These are phyloP conservation scores for Paedocypris micromegethes DNA, from an alignment of 2,797 vertebrate genomes.

Conservation along the genomic window DNA sequence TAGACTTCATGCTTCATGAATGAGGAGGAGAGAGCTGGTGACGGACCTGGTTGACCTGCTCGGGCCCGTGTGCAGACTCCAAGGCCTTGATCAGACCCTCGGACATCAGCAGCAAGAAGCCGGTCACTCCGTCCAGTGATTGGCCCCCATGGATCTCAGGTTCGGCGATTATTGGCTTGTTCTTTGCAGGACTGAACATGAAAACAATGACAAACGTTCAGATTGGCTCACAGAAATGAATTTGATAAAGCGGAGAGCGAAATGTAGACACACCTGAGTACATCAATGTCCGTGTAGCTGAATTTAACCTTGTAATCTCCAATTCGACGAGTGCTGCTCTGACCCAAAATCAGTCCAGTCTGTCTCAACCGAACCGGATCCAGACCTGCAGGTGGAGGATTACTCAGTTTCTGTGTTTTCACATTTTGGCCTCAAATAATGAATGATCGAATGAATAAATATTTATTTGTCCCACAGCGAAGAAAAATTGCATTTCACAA, in stretches of 20 bases:
- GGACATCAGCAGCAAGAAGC: slow-evolving; percentile 93
- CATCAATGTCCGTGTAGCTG: slow-evolving; percentile 86
- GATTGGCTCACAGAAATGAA: no score
- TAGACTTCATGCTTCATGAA: no score
- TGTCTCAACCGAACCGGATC: slow-evolving; percentile 85
- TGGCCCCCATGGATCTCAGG: slow-evolving; percentile 89
- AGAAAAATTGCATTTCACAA: no score
- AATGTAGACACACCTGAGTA: slow-evolving; percentile 77
- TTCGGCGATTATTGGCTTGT: slow-evolving; percentile 84
- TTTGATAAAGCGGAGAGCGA: no score
- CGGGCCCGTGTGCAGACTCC: slow-evolving; percentile 88
- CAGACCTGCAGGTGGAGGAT: slow-evolving; percentile 68
- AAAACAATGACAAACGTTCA: no score
- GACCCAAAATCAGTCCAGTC: slow-evolving; percentile 79
- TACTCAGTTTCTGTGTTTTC: no score
- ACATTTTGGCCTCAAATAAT: no score
- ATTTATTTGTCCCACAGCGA: no score
- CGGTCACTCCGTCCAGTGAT: slow-evolving; percentile 79
- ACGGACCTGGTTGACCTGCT: slow-evolving; percentile 91
- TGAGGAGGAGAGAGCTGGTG: no score
- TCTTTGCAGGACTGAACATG: slow-evolving; percentile 76
- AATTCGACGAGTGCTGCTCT: slow-evolving; percentile 89
- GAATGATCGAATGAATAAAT: no score
- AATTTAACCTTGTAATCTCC: slow-evolving; percentile 93
- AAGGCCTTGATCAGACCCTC: slow-evolving; percentile 94